Base-by-base conservation (phyloP, 2,113 vertebrate species). In the Centropristis striata region DNA sequence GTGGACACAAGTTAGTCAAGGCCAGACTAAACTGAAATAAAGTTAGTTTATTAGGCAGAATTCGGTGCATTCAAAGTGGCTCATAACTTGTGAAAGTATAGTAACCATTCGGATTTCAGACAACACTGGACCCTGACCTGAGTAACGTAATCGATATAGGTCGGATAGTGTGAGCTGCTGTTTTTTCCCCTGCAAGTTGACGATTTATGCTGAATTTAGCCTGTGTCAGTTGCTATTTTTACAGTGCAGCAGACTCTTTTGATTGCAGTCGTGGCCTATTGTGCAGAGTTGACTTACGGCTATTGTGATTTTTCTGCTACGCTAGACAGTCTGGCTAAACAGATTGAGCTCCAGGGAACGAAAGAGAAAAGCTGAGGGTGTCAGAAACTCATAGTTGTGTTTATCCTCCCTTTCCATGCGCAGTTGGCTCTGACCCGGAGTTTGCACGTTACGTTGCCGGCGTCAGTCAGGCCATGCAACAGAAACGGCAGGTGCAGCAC, bases 381-480 rank as follows among this genome's bases (percentile, higher is more conserved):
- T 90, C 90, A 88, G 58, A 92, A 93, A 74, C 86, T 91, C 90
- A 90, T 46, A 49, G 44, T 46, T 41, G 76, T 66, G 84, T 93
- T 86, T 76, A 90, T 69, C 65, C 83, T 65, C 80, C 60, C 74
- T 76, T 70, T 90, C 77, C 80, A 49, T 73, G 1, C 75, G 32
- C 93, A 99, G 98, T 99, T 81, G 98, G 98, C 90, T 99, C 98
- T 0, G 98, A 99, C 80, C 98, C 98, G 0, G 98, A 99, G 91
- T 99, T 99, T 92, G 98, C 97, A 11, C 98, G 98, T 77, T 99
- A 99, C 0, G 97, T 99, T 12, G 98, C 98, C 1, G 98, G 98
- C 71, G 98, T 99, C 78, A 99, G 96, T 91, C 98, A 99, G 92
- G 98, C 97, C 89, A 99, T 99, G 97, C 98, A 99, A 85, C 98